Evolutionary conservation across 1,140 invertebrate genomes (phyloP).

Genomic region (Pantala flavescens): DNA sequence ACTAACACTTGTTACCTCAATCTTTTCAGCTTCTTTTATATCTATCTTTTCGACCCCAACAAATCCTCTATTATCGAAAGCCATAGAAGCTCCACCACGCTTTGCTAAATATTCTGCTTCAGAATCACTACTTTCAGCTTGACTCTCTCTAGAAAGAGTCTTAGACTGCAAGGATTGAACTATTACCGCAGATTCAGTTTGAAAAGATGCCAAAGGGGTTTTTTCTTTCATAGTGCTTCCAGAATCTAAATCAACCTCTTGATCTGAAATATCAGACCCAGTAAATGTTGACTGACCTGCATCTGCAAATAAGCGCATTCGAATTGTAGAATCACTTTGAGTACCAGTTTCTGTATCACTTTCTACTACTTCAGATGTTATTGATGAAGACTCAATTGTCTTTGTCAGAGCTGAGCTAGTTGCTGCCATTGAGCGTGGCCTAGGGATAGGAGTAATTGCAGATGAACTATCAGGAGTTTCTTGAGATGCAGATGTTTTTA

Average conservation of each 20-base stretch:
- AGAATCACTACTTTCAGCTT: slow-evolving; percentile 28
- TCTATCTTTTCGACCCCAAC: slow-evolving; percentile 36
- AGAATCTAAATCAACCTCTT: slow-evolving; percentile 26
- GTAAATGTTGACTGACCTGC: slow-evolving; percentile 15
- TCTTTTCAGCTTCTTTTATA: slow-evolving; percentile 15
- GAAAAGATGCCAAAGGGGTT: neutral
- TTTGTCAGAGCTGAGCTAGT: neutral
- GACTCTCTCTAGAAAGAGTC: slow-evolving; percentile 13
- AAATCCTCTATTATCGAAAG: slow-evolving; percentile 41
- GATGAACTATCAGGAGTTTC: neutral
- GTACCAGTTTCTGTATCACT: slow-evolving; percentile 24
- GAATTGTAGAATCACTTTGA: slow-evolving; percentile 23
- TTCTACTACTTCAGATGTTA: slow-evolving; percentile 19
- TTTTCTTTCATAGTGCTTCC: slow-evolving; percentile 17
- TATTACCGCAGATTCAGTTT: slow-evolving; percentile 25
- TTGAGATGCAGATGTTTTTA: neutral
- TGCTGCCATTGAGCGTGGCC: slow-evolving; percentile 29
- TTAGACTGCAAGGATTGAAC: slow-evolving; percentile 22
- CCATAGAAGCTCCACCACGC: slow-evolving; percentile 26
- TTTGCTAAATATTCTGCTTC: slow-evolving; percentile 30
- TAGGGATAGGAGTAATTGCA: slow-evolving; percentile 31
- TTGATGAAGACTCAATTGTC: neutral
- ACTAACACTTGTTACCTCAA: neutral
- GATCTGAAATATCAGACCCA: slow-evolving; percentile 23
- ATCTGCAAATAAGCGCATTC: slow-evolving; percentile 18